Evolutionary conservation across 1,140 invertebrate genomes (phyloP), one percentile per base, ranked within the genome.

Genomic region (Drosophila elegans): DNA sequence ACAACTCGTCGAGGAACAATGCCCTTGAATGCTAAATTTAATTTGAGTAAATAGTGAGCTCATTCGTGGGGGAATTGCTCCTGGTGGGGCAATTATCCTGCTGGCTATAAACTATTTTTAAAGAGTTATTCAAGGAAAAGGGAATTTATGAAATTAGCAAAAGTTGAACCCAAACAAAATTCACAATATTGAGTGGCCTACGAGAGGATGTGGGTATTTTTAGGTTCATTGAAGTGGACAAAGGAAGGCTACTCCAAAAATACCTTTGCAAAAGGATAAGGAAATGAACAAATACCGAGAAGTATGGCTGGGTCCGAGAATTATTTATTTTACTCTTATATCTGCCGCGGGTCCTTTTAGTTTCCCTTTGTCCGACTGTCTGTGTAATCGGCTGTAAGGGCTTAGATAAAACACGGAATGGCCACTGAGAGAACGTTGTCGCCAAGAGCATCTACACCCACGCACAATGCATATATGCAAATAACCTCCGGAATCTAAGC

Each of bases 101-200:
- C 49, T 13, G 48, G n/a, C n/a, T 7, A 11, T 0, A 34, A 75
- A 67, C 61, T 76, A 53, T 77, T 49, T 61, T 59, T 34, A 41
- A 39, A 42, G 53, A 62, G 53, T 48, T 38, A 64, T 59, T 55
- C 49, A 11, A n/a, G 29, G 41, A n/a, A 45, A 63, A 61, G 29
- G 38, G 61, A 75, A 78, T 81, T 81, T 71, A 63, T 62, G 38
- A 81, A 81, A 86, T 85, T 82, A 85, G 27, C 83, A 82, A 78
- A 74, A 55, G 67, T 69, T 54, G 55, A 64, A 55, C 46, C 59
- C 54, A 54, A 75, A 59, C 38, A 38, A 59, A 74, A 68, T 60
- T 56, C 48, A 41, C 21, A 64, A 67, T 46, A 64, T 54, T 34
- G 45, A 71, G 44, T 54, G 44, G 44, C 39, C 44, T 9, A n/a